Conservation (phyloP, 2,113 vertebrate genomes). For the Oceanites oceanicus region DNA sequence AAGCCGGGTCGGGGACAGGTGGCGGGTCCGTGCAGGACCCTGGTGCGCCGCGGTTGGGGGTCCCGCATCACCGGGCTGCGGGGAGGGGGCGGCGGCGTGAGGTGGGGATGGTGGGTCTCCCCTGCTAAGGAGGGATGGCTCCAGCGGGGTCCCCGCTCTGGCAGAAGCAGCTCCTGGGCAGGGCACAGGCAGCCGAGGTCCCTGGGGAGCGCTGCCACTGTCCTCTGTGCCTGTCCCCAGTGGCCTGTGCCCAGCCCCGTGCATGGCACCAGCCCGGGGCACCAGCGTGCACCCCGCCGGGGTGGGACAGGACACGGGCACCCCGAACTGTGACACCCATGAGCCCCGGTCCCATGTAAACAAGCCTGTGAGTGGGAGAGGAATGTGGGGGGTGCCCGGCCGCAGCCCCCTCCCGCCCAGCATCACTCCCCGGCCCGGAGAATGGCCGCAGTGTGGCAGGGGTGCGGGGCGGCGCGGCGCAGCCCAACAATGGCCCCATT, state of each 20-base stretch:
- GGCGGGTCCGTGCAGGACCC: background rate
- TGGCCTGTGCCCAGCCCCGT: background rate
- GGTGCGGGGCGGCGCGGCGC: conserved; percentile 67
- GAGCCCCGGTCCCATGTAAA: background rate
- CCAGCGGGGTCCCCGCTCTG: accelerated
- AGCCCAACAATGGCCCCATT: conserved; percentile 83
- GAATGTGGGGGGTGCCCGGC: conserved; percentile 64
- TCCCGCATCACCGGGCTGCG: accelerated
- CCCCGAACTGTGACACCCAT: accelerated
- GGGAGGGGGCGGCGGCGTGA: background rate
- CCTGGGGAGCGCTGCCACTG: background rate
- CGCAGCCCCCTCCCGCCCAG: background rate
- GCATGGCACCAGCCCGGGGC: background rate
- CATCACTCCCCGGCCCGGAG: conserved; percentile 45
- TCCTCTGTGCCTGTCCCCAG: background rate
- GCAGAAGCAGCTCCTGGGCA: background rate
- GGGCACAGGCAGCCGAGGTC: background rate
- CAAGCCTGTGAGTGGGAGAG: conserved; percentile 62
- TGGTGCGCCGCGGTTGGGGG: accelerated
- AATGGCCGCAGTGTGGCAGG: conserved; percentile 76
- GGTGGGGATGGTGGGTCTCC: background rate
- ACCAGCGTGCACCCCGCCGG: accelerated
- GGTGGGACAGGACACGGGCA: background rate
- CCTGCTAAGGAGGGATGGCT: background rate
- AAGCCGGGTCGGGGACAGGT: background rate